Conservation (phyloP, 2,113 vertebrate genomes). For the Puma concolor region DNA sequence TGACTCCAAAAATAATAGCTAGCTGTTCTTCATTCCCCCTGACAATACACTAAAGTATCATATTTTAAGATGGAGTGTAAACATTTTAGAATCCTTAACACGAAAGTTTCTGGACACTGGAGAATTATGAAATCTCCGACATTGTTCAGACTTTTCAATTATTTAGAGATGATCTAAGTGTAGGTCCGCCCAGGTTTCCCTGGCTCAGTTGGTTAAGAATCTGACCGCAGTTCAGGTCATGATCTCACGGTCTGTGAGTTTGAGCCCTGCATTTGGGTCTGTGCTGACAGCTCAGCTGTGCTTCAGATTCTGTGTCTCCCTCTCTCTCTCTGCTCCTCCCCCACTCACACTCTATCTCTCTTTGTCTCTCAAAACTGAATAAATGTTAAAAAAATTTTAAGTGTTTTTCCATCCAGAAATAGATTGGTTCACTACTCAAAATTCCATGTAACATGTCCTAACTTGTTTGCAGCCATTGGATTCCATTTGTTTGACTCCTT, state of each 20-base stretch:
- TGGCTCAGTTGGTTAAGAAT: too few relatives aligned
- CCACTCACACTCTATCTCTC: too few relatives aligned
- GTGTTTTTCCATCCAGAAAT: neutral
- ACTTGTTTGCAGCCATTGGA: neutral
- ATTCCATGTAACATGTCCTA: neutral
- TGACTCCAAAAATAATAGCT: neutral
- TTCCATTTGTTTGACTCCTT: constrained; percentile 4
- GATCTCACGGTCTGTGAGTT: too few relatives aligned
- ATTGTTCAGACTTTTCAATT: neutral
- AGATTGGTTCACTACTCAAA: neutral
- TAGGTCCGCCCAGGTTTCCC: neutral
- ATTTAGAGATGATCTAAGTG: neutral
- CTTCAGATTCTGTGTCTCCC: too few relatives aligned
- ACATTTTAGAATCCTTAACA: neutral
- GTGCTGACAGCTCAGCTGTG: too few relatives aligned
- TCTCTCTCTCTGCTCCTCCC: too few relatives aligned
- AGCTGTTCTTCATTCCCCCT: neutral
- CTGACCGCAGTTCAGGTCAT: too few relatives aligned
- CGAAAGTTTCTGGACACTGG: neutral
- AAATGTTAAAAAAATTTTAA: neutral
- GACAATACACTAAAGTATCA: neutral
- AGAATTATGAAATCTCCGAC: neutral
- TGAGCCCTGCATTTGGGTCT: too few relatives aligned
- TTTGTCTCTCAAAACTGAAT: too few relatives aligned
- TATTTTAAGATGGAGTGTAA: neutral